Evolutionary conservation across 1,140 invertebrate species (phyloP).

Genomic region (Steinernema khuongi): DNA sequence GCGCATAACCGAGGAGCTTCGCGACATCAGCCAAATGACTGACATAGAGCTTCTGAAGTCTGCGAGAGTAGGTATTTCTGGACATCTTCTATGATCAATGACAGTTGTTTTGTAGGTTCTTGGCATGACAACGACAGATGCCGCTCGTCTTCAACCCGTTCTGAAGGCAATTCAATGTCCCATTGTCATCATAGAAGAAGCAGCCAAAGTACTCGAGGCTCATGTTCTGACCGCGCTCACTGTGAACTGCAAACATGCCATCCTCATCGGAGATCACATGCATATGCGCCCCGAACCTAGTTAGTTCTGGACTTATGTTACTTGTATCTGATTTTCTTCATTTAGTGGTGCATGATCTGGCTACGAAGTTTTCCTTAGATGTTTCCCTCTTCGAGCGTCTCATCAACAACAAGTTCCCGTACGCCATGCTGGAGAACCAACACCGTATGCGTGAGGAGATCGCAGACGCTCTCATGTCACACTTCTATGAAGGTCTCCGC

Average conservation of each 20-base stretch:
- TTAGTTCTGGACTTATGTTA: constrained; percentile 46
- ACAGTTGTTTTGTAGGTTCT: constrained; percentile 54
- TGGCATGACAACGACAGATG: constrained; percentile 74
- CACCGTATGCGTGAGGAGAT: constrained; percentile 62
- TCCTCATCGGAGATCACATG: constrained; percentile 73
- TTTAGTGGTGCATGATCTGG: constrained; percentile 50
- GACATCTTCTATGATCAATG: neutral
- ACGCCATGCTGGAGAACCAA: constrained; percentile 57
- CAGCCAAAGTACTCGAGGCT: constrained; percentile 75
- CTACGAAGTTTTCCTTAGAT: constrained; percentile 45
- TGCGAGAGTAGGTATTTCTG: constrained; percentile 17
- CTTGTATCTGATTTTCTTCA: neutral
- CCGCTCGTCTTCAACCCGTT: constrained; percentile 67
- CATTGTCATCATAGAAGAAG: constrained; percentile 76
- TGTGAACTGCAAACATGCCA: constrained; percentile 71
- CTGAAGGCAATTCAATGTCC: constrained; percentile 65
- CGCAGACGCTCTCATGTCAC: constrained; percentile 53
- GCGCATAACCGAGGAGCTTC: constrained; percentile 28
- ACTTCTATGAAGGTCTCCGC: constrained; percentile 59
- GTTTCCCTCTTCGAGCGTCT: constrained; percentile 56
- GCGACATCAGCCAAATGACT: constrained; percentile 46
- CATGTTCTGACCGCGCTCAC: constrained; percentile 72
- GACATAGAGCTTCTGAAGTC: constrained; percentile 52
- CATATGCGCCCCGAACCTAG: constrained; percentile 62
- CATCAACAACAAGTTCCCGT: constrained; percentile 53